These are phyloP conservation scores for Coilia nasus DNA, from an alignment of 2,797 vertebrate genomes.

Conservation along the genomic window DNA sequence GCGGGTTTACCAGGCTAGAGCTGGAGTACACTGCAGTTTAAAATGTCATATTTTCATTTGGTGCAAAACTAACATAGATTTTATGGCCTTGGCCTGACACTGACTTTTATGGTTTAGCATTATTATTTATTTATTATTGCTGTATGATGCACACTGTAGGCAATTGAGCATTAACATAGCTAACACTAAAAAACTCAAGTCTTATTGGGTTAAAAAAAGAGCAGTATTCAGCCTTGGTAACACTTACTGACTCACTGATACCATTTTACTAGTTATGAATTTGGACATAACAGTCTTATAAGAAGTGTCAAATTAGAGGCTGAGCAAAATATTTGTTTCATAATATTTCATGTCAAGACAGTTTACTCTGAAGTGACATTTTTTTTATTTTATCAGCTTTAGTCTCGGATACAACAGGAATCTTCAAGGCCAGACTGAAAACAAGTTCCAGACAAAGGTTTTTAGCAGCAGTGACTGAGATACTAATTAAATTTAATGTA, in stretches of 20 bases:
- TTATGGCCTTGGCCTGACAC: no score
- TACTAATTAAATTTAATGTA: background rate
- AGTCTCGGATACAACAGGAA: background rate
- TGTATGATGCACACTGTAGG: no score
- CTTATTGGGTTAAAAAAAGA: background rate
- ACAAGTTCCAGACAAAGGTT: background rate
- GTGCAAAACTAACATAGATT: no score
- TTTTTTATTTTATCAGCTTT: background rate
- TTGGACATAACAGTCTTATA: background rate
- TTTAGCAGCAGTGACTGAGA: background rate
- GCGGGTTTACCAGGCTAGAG: no score
- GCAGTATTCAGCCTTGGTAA: background rate
- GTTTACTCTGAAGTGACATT: background rate
- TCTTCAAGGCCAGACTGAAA: conserved; percentile 5
- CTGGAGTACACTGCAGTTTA: no score
- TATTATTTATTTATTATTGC: no score
- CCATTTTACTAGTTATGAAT: background rate
- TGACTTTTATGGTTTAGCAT: no score
- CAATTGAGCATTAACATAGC: no score
- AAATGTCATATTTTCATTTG: no score
- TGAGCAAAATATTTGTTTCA: background rate
- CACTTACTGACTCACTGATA: background rate
- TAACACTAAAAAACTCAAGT: no score
- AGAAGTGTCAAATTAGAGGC: background rate
- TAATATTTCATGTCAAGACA: background rate